phyloP scores from a whole-genome alignment of 2,797 vertebrate species.

The Denticeps clupeoides region DNA sequence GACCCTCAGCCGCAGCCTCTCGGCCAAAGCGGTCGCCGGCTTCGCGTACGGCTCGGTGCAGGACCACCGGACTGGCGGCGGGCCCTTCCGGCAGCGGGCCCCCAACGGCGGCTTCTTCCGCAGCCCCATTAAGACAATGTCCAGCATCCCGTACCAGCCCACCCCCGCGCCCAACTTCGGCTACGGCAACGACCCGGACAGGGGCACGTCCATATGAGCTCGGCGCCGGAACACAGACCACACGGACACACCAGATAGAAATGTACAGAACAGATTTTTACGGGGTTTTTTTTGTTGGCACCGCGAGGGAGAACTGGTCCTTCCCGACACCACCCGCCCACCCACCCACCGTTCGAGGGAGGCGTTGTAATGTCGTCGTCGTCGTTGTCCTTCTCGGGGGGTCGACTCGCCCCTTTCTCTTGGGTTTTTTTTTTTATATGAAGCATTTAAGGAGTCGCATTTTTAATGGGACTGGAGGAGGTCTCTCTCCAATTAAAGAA shows the following conservation, averaged over 20 bases:
- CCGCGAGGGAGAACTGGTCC: slow-evolving; percentile 29
- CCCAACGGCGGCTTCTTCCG: slow-evolving; percentile 98
- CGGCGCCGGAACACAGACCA: slow-evolving; percentile 12
- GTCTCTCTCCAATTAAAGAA: slow-evolving; percentile 79
- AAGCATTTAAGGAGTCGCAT: background rate
- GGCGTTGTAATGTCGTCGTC: slow-evolving; percentile 48
- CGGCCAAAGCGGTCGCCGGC: slow-evolving; percentile 91
- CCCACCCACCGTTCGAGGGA: slow-evolving; percentile 32
- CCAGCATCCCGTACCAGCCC: slow-evolving; percentile 94
- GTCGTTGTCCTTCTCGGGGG: slow-evolving; percentile 51
- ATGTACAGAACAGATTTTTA: slow-evolving; percentile 41
- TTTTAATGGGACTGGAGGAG: slow-evolving; percentile 77
- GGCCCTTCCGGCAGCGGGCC: slow-evolving; percentile 91
- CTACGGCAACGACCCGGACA: slow-evolving; percentile 92
- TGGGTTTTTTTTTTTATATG: slow-evolving; percentile 27
- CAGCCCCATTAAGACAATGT: slow-evolving; percentile 99
- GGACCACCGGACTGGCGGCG: slow-evolving; percentile 88
- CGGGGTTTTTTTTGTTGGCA: slow-evolving; percentile 28
- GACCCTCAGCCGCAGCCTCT: slow-evolving; percentile 96
- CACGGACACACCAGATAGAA: slow-evolving; percentile 36
- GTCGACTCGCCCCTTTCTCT: slow-evolving; percentile 48
- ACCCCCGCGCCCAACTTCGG: slow-evolving; percentile 93
- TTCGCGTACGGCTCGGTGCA: slow-evolving; percentile 88
- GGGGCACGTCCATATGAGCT: slow-evolving; percentile 94
- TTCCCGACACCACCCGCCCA: no score